phyloP scores from a whole-genome alignment of 2,888 invertebrate genomes.

The Leucoma salicis region DNA sequence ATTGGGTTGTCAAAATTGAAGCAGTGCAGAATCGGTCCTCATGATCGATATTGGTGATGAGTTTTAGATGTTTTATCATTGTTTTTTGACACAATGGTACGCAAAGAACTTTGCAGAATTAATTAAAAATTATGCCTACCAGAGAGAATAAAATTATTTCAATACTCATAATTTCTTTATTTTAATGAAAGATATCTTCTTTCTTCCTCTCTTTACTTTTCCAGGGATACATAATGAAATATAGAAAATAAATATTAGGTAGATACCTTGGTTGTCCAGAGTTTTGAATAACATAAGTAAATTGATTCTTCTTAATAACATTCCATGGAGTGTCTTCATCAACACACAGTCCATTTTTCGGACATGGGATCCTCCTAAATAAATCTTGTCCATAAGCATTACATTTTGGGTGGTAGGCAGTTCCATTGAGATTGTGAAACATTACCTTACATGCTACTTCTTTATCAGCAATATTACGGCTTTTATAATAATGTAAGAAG shows the following conservation, averaged over 20 bases:
- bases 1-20: too few species aligned
- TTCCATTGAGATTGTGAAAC: constrained; percentile 91
- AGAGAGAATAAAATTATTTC: constrained; percentile 32
- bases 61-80: too few species aligned
- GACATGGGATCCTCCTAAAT: constrained; percentile 93
- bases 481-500: constrained; percentile 95
- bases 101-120: too few species aligned
- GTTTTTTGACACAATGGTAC: too few species aligned
- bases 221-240: too few species aligned
- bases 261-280: constrained; percentile 94
- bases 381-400: constrained; percentile 89
- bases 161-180: too few species aligned
- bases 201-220: too few species aligned
- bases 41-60: too few species aligned
- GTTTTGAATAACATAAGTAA: constrained; percentile 96
- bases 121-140: too few species aligned
- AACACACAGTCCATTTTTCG: constrained; percentile 86
- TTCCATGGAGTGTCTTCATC: constrained; percentile 94
- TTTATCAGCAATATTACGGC: constrained; percentile 83
- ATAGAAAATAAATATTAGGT: too few species aligned
- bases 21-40: too few species aligned
- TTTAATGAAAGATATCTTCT: too few species aligned
- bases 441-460: constrained; percentile 91
- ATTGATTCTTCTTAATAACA: constrained; percentile 94
- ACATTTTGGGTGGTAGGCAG: constrained; percentile 93